phyloP scores from a whole-genome alignment of 2,888 invertebrate genomes.

The Rhamnusium bicolor region DNA sequence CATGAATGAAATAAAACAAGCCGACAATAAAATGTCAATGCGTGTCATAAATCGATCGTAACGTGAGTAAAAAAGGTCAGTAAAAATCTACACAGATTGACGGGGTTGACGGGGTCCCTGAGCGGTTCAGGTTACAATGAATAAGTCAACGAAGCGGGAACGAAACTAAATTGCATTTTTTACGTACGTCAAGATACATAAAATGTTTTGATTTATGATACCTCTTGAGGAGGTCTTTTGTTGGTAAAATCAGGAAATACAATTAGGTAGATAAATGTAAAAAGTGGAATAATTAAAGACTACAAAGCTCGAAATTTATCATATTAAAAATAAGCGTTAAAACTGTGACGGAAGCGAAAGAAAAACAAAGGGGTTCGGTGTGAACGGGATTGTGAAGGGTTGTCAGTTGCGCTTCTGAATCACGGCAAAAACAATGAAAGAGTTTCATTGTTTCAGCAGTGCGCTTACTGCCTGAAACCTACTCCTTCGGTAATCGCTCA shows the following conservation, averaged over 20 bases:
- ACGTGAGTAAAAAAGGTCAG: slow-evolving; percentile 53
- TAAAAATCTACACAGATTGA: slow-evolving; percentile 43
- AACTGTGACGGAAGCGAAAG: slow-evolving; percentile 69
- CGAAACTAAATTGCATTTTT: slow-evolving; percentile 65
- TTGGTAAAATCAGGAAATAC: slow-evolving; percentile 69
- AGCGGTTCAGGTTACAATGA: slow-evolving; percentile 64
- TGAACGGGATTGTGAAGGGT: slow-evolving; percentile 69
- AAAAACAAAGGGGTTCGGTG: slow-evolving; percentile 69
- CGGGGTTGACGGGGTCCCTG: slow-evolving; percentile 38
- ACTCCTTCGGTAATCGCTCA: slow-evolving; percentile 66
- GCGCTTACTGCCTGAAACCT: slow-evolving; percentile 49
- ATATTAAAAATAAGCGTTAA: slow-evolving; percentile 71
- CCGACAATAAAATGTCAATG: slow-evolving; percentile 57
- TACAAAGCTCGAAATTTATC: slow-evolving; percentile 72
- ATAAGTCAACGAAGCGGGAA: slow-evolving; percentile 61
- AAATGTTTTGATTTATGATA: slow-evolving; percentile 69
- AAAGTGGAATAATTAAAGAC: slow-evolving; percentile 71
- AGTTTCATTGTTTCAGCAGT: slow-evolving; percentile 68
- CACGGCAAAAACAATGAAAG: slow-evolving; percentile 71
- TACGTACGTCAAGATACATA: slow-evolving; percentile 62
- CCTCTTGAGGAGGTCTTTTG: slow-evolving; percentile 68
- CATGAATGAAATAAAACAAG: slow-evolving; percentile 47
- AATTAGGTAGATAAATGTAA: slow-evolving; percentile 72
- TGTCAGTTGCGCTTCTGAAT: slow-evolving; percentile 69
- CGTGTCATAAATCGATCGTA: slow-evolving; percentile 57